Conservation (phyloP, 2,113 vertebrate genomes). For the Bothrops jararaca region DNA sequence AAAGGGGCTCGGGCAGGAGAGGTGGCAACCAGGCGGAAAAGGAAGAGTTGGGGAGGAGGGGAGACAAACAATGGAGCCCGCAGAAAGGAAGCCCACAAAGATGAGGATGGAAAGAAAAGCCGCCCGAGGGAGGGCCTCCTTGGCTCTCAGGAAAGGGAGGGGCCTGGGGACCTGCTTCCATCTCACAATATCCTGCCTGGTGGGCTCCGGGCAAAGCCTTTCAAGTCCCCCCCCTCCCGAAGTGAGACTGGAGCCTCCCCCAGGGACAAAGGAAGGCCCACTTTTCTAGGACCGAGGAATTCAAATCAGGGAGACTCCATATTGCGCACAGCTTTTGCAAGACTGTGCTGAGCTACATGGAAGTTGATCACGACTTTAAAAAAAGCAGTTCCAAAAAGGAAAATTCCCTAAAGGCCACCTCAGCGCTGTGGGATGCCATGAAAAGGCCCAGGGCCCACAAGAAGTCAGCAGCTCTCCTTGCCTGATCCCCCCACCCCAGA, state of each 20-base stretch:
- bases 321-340: constrained; percentile 26
- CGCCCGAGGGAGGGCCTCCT: too few species aligned
- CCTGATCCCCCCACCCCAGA: background rate
- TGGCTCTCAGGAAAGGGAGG: background rate
- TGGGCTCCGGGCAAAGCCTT: background rate
- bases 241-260: background rate
- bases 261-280: too few species aligned
- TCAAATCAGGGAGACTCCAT: background rate
- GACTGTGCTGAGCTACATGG: constrained; percentile 68
- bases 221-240: background rate
- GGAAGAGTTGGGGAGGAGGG: background rate
- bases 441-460: background rate
- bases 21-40: too few species aligned
- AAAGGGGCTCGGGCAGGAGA: background rate
- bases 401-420: constrained; percentile 50
- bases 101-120: background rate
- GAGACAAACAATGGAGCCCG: too few species aligned
- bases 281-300: constrained; percentile 11
- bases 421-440: constrained; percentile 57
- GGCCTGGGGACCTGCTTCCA: background rate
- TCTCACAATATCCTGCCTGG: background rate
- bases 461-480: background rate
- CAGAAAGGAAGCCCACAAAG: background rate
- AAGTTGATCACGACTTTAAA: constrained; percentile 65
- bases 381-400: constrained; percentile 17